Conservation (phyloP, 2,113 vertebrate genomes). For the Platycercus adscitus region DNA sequence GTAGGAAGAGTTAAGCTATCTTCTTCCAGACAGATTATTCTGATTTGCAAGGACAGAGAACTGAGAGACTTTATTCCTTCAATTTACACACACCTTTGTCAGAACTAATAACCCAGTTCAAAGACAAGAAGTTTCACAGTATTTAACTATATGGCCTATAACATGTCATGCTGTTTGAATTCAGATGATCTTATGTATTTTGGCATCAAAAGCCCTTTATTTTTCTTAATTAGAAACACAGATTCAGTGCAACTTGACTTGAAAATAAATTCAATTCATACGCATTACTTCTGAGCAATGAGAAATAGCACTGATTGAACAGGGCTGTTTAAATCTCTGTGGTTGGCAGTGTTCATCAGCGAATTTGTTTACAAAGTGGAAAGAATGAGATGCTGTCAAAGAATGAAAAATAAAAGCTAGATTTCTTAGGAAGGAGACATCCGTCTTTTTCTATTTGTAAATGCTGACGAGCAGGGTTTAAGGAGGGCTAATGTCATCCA, state of each 20-base stretch:
- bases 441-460: slow-evolving; percentile 80
- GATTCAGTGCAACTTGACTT: slow-evolving; percentile 20
- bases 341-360: slow-evolving; percentile 19
- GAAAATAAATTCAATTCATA: slow-evolving; percentile 43
- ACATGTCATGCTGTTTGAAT: not conserved
- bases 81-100: slow-evolving; percentile 5
- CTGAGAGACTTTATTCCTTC: not conserved
- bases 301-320: slow-evolving; percentile 49
- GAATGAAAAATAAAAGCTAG: slow-evolving; percentile 77
- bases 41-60: not conserved
- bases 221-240: slow-evolving; percentile 53
- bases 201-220: not conserved
- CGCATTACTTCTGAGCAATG: slow-evolving; percentile 21
- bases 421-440: slow-evolving; percentile 76
- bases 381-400: slow-evolving; percentile 70
- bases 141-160: not conserved
- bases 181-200: not conserved
- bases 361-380: slow-evolving; percentile 70
- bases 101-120: not conserved
- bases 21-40: slow-evolving; percentile 1
- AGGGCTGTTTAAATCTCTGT: slow-evolving; percentile 40
- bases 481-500: slow-evolving; percentile 81
- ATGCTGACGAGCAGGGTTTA: slow-evolving; percentile 82
- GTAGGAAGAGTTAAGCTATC: not conserved
- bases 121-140: not conserved